Percentiles rank a stretch among this genome's conserved stretches.
These are phyloP conservation scores for Lamprologus ornatipinnis DNA, from an alignment of 2,113 vertebrate species.

Conservation along the genomic window DNA sequence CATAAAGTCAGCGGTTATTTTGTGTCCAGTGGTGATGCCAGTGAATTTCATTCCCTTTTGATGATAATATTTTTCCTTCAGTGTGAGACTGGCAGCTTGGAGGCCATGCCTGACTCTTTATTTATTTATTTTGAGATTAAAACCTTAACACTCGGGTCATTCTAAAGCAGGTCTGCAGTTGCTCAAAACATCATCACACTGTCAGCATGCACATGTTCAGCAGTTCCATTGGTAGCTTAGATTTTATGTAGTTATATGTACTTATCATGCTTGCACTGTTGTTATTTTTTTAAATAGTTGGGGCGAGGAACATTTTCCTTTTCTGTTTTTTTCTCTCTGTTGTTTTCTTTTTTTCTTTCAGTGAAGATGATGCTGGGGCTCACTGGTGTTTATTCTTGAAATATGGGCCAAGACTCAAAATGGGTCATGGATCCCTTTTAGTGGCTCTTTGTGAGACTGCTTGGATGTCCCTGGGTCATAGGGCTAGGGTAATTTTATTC, in stretches of 20 bases:
- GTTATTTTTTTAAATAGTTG: not conserved
- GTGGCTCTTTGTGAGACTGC: not conserved
- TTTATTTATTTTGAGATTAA: not conserved
- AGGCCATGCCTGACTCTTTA: slow-evolving; percentile 5
- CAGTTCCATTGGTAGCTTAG: not conserved
- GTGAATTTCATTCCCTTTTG: slow-evolving; percentile 24
- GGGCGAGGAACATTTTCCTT: not conserved
- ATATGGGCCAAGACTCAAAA: slow-evolving; percentile 8
- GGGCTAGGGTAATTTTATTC: slow-evolving; percentile 13
- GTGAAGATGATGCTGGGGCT: not conserved
- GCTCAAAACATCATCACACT: not conserved
- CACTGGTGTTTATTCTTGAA: not conserved
- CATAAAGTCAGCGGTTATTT: not conserved
- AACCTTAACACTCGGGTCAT: not conserved
- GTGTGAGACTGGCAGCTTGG: not conserved
- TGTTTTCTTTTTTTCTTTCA: not conserved
- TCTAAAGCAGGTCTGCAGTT: not conserved
- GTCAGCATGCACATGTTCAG: not conserved
- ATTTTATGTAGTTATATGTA: not conserved
- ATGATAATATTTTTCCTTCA: slow-evolving; percentile 10
- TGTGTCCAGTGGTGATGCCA: not conserved
- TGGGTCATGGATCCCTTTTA: slow-evolving; percentile 21
- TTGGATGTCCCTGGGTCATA: slow-evolving; percentile 3
- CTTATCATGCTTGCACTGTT: not conserved
- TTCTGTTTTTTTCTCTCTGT: not conserved